Percentiles rank a stretch among this genome's conserved stretches.
phyloP scores from a whole-genome alignment of 2,113 vertebrate genomes.

The Cranoglanis bouderius region DNA sequence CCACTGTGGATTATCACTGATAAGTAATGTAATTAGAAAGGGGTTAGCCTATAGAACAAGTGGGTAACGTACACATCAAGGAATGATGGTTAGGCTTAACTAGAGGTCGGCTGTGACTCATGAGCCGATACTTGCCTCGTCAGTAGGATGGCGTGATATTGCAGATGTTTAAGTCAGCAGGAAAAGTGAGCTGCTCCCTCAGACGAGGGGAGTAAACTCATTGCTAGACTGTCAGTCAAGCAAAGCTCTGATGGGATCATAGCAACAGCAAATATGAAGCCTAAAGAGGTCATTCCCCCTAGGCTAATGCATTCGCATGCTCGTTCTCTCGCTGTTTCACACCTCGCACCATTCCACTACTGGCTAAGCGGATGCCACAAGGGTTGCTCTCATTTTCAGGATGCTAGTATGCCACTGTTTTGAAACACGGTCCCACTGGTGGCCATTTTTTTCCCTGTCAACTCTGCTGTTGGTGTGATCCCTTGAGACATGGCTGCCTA shows the following conservation, averaged over 20 bases:
- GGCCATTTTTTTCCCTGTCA: constrained; percentile 40
- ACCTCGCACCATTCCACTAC: constrained; percentile 54
- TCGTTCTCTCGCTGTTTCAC: constrained; percentile 24
- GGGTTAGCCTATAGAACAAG: background rate
- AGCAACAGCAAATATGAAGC: constrained; percentile 47
- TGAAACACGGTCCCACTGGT: constrained; percentile 40
- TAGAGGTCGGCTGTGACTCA: constrained; percentile 3
- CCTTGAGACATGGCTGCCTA: constrained; percentile 24
- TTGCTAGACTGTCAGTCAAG: constrained; percentile 41
- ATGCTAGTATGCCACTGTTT: constrained; percentile 35
- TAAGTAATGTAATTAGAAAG: constrained; percentile 34
- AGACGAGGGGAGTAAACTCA: constrained; percentile 23
- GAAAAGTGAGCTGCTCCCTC: constrained; percentile 3
- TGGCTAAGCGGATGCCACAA: constrained; percentile 51
- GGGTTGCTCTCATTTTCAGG: constrained; percentile 58
- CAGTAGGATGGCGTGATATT: background rate
- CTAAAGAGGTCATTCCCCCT: constrained; percentile 49
- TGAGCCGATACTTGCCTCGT: background rate
- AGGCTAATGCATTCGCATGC: constrained; percentile 51
- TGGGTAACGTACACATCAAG: background rate
- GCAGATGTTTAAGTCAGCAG: constrained; percentile 35
- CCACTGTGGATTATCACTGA: constrained; percentile 10
- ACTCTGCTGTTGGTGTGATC: constrained; percentile 38
- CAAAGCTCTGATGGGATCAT: constrained; percentile 40
- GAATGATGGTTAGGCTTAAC: background rate